phyloP scores from a whole-genome alignment of 2,888 invertebrate genomes.

The Thera obeliscata region DNA sequence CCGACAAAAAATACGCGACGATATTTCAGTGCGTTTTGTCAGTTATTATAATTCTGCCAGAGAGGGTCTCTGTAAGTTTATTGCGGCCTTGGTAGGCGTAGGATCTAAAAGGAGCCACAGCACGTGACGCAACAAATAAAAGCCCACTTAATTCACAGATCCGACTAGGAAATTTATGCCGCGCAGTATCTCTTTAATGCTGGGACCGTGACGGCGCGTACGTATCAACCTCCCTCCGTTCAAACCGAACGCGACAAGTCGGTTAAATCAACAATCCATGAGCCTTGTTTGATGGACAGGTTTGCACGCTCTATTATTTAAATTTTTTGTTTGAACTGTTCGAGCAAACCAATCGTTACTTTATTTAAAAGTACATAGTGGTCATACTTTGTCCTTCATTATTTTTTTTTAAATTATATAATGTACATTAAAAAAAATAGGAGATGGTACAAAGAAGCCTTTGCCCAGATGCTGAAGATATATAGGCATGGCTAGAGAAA shows the following conservation, averaged over 20 bases:
- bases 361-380: not conserved
- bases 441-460: too few relatives aligned
- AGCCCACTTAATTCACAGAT: constrained; percentile 80
- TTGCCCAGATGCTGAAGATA: too few relatives aligned
- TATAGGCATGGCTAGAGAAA: too few relatives aligned
- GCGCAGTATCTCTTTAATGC: constrained; percentile 79
- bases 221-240: constrained; percentile 68
- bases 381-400: too few relatives aligned
- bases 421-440: too few relatives aligned
- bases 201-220: constrained; percentile 77
- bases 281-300: constrained; percentile 47
- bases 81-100: constrained; percentile 58
- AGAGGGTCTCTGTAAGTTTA: constrained; percentile 57
- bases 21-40: constrained; percentile 34
- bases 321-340: not conserved
- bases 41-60: constrained; percentile 44
- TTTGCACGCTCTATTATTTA: constrained; percentile 37
- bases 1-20: constrained; percentile 34
- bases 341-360: too few relatives aligned
- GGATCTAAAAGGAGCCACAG: constrained; percentile 60
- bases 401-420: too few relatives aligned
- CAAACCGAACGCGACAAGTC: constrained; percentile 62
- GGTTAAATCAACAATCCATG: constrained; percentile 67
- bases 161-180: constrained; percentile 77
- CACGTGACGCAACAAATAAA: constrained; percentile 80